phyloP scores from a whole-genome alignment of 2,113 vertebrate species.

The Heterotis niloticus region DNA sequence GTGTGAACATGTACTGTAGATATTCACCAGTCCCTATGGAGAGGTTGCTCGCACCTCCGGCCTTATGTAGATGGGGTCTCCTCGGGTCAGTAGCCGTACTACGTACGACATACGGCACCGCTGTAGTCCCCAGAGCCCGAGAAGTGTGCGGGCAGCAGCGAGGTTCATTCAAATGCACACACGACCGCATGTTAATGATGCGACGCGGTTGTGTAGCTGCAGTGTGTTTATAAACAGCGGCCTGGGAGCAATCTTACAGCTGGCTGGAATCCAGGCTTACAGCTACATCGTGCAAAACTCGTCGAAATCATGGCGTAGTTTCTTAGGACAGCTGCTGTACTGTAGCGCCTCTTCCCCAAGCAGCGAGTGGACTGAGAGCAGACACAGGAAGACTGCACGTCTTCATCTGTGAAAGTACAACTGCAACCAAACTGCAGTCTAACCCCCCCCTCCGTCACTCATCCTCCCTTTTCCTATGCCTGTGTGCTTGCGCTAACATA shows the following conservation, averaged over 20 bases:
- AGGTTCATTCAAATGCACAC: background rate
- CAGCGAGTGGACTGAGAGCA: background rate
- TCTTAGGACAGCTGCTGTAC: background rate
- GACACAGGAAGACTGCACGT: background rate
- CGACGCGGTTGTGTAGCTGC: background rate
- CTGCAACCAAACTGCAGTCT: background rate
- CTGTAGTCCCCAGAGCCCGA: background rate
- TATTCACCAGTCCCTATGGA: background rate
- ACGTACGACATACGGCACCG: background rate
- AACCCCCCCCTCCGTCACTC: background rate
- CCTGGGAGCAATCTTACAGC: background rate
- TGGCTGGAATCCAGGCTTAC: background rate
- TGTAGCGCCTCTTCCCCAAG: background rate
- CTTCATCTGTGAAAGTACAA: background rate
- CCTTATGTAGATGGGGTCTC: conserved; percentile 17
- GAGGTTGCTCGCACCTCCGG: background rate
- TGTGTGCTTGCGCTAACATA: too few relatives aligned
- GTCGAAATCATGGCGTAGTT: background rate
- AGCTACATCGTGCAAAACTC: too few relatives aligned
- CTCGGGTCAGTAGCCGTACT: background rate
- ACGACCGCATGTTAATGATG: background rate
- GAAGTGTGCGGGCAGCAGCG: background rate
- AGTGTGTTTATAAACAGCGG: conserved; percentile 3
- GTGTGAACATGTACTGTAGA: too few relatives aligned
- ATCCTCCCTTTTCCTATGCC: background rate